Evolutionary conservation across 2,113 vertebrate species (phyloP), one percentile per base, ranked within the genome.

Genomic region (Odocoileus hemionus): DNA sequence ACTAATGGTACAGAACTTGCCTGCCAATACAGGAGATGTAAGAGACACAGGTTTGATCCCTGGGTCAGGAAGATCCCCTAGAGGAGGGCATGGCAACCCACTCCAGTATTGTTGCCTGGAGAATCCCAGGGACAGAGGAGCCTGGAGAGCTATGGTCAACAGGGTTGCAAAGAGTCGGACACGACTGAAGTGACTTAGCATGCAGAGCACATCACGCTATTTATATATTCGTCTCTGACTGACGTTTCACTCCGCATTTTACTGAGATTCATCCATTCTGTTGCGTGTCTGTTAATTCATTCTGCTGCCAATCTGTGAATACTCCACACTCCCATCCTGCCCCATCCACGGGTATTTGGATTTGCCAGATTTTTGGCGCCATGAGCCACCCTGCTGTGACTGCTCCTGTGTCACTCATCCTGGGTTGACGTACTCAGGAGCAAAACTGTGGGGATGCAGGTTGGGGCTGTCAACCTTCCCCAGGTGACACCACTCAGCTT

Each of bases 131-230:
- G 36, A 76, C 11, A 43, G 36, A 7, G 39, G 23, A 26, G 70
- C 23, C 70, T 25, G 70, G 70, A 23, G 70, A 4, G 36, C 70
- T 43, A 0, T 14, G 36, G 36, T 39, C 67, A 39, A 1, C n/a
- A 12, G 19, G n/a, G n/a, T 6, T 39, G 67, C 67, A 11, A 33
- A n/a, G 70, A 14, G 70, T 43, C 3, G 6, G 70, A 76, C 36
- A 1, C 1, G 6, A 76, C 70, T 23, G 70, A 14, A 14, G 36
- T 3, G 21, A 26, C 21, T 43, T 7, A 25, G 70, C n/a, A 1
- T 0, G 19, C 19, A 3, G 10, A 36, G n/a, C 67, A 6, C 5
- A 2, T 23, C n/a, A 23, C 19, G 19, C n/a, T 23, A 0, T 12
- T 12, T 23, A 3, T 7, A 23, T 6, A 28, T 43, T 85, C 26